These are phyloP conservation scores for Coilia nasus DNA, from an alignment of 2,797 vertebrate species.

Conservation along the genomic window DNA sequence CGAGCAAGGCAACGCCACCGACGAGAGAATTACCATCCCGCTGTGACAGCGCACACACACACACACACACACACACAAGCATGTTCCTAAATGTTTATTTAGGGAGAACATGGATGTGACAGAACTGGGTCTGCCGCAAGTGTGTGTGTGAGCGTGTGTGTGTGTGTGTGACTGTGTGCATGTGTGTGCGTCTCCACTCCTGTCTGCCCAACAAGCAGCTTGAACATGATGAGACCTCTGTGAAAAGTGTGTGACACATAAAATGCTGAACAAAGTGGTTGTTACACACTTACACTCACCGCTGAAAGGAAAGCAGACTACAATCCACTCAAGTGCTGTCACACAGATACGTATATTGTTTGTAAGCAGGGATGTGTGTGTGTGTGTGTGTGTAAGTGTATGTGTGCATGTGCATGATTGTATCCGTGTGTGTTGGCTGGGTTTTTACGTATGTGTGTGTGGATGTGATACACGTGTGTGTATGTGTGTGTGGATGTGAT, in stretches of 20 bases:
- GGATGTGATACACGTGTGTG: no score
- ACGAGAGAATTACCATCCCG: slow-evolving; percentile 34
- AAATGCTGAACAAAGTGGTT: neutral
- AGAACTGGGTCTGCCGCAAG: neutral
- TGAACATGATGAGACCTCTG: neutral
- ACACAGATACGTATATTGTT: neutral
- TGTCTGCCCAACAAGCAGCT: neutral
- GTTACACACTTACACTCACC: neutral
- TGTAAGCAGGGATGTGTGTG: neutral
- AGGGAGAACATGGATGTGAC: slow-evolving; percentile 37
- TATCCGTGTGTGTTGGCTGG: neutral
- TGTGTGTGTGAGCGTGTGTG: neutral
- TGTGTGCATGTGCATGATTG: neutral
- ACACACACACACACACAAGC: slow-evolving; percentile 26
- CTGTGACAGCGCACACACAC: slow-evolving; percentile 26
- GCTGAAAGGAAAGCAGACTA: neutral
- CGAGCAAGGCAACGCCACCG: neutral
- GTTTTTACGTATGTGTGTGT: neutral
- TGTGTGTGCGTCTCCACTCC: neutral
- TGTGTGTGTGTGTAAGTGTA: neutral
- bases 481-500: no score
- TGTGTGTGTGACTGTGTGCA: neutral
- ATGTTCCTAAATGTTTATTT: slow-evolving; percentile 46
- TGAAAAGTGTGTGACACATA: neutral
- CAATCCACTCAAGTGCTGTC: neutral